A percentile compares a stretch with the other conserved stretches of the same genome.
These are phyloP conservation scores for Polylopha cassiicola DNA, from an alignment of 2,888 invertebrate genomes.

Conservation along the genomic window DNA sequence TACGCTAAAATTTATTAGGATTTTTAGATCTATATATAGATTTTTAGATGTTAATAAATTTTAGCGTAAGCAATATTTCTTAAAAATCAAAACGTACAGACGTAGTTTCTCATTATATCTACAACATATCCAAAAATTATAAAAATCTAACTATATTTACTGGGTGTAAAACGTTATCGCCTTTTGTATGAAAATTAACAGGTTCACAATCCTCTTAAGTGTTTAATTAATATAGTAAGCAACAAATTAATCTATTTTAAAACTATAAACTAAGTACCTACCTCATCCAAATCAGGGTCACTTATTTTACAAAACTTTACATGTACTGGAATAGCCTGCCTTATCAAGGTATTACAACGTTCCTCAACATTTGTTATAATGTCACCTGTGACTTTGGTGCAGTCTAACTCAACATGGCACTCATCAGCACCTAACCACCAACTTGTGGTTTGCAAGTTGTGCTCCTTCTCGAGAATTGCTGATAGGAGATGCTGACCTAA, in stretches of 20 bases:
- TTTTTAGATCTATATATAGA: too few relatives aligned
- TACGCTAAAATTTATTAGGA: too few relatives aligned
- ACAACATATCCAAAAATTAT: too few relatives aligned
- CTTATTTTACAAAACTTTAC: constrained; percentile 80
- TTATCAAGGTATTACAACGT: constrained; percentile 82
- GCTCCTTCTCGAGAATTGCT: constrained; percentile 84
- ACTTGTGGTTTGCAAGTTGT: constrained; percentile 83
- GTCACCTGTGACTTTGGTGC: constrained; percentile 69
- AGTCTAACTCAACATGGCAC: constrained; percentile 83
- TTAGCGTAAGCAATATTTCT: too few relatives aligned
- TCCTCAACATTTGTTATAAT: constrained; percentile 76
- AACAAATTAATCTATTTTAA: not conserved
- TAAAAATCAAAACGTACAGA: too few relatives aligned
- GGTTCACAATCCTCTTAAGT: too few relatives aligned
- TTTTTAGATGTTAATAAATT: too few relatives aligned
- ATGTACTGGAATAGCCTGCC: constrained; percentile 78
- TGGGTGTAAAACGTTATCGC: too few relatives aligned
- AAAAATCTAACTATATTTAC: too few relatives aligned
- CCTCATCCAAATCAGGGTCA: constrained; percentile 77
- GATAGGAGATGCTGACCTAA: constrained; percentile 89
- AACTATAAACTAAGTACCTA: constrained; percentile 23
- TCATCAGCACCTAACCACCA: constrained; percentile 90
- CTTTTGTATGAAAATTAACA: too few relatives aligned
- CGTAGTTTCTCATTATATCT: too few relatives aligned
- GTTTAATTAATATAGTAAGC: not conserved